Evolutionary conservation across 2,113 vertebrate species (phyloP), one percentile per base, ranked within the genome.

Genomic region (Dissostichus mawsoni): DNA sequence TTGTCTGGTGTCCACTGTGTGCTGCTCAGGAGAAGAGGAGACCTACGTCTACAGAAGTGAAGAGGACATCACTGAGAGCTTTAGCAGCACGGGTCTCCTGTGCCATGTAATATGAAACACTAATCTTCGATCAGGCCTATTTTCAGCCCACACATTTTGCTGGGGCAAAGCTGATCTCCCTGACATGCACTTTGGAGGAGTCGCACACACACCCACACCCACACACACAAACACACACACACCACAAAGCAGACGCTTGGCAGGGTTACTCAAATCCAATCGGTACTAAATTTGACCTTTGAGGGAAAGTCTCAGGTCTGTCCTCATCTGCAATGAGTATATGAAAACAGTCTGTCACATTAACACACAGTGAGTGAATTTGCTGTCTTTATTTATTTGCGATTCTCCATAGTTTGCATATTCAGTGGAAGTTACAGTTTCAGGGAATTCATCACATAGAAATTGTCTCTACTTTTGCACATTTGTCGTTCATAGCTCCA

Each of bases 121-220:
- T 89, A 77, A 80, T 87, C 76, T 94, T 94, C 86, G 87, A 93
- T 93, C 88, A 82, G 88, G 51, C 70, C 90, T 94, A 94, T 93
- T 94, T 94, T 91, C 55, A 87, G 92, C 90, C 71, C 81, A 80
- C 86, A 81, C 77, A 79, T 88, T 90, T 89, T 81, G 84, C 78
- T 87, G 90, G 81, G 86, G 87, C 89, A 89, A 93, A 93, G 73
- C 85, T 89, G 85, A 90, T 93, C 91, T 89, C 74, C 74, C 86
- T 67, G 69, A 82, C 76, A 75, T 85, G 78, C 78, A 86, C 87
- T 82, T 63, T 83, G 75, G 76, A 83, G 69, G 48, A 47, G 53
- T 58, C 53, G 13, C 61, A 64, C 61, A 64, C 5, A 12, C 69
- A 20, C n/a, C 13, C 41, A 6, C 48, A 13, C 13, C 12, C 48